phyloP scores from a whole-genome alignment of 2,113 vertebrate genomes.

The Epinephelus fuscoguttatus region DNA sequence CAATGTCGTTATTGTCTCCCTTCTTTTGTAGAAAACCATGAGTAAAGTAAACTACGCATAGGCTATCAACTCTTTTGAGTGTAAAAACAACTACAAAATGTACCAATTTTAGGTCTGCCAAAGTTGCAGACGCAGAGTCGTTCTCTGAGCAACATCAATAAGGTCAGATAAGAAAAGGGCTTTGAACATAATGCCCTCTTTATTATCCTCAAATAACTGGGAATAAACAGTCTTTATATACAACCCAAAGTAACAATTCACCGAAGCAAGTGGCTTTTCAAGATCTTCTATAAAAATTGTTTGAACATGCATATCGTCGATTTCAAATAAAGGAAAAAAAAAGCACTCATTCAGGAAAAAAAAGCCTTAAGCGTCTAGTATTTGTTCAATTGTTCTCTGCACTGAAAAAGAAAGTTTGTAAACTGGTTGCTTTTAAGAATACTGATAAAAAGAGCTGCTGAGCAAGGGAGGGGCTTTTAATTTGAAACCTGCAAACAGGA shows the following conservation, averaged over 20 bases:
- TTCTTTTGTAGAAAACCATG: constrained; percentile 81
- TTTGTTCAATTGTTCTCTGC: constrained; percentile 68
- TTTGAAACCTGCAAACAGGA: constrained; percentile 64
- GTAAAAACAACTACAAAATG: constrained; percentile 86
- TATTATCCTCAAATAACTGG: constrained; percentile 38
- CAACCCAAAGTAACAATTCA: constrained; percentile 72
- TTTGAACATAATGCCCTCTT: constrained; percentile 61
- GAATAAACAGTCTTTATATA: constrained; percentile 68
- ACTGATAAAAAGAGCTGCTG: constrained; percentile 76
- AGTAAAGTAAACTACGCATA: constrained; percentile 81
- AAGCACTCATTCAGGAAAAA: constrained; percentile 53
- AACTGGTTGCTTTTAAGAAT: constrained; percentile 73
- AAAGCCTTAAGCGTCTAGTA: constrained; percentile 47
- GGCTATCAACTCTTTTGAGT: constrained; percentile 67
- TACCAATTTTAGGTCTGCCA: constrained; percentile 76
- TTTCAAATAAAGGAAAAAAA: constrained; percentile 67
- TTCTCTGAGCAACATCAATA: constrained; percentile 51
- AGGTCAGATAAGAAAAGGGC: constrained; percentile 64
- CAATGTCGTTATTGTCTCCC: constrained; percentile 81
- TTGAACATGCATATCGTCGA: constrained; percentile 71
- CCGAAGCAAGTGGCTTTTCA: constrained; percentile 67
- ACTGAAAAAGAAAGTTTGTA: constrained; percentile 59
- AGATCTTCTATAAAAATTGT: constrained; percentile 71
- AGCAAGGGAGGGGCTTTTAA: constrained; percentile 55
- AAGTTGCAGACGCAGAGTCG: constrained; percentile 58